Evolutionary conservation across 2,113 vertebrate species (phyloP).

Genomic region (Sialia sialis): DNA sequence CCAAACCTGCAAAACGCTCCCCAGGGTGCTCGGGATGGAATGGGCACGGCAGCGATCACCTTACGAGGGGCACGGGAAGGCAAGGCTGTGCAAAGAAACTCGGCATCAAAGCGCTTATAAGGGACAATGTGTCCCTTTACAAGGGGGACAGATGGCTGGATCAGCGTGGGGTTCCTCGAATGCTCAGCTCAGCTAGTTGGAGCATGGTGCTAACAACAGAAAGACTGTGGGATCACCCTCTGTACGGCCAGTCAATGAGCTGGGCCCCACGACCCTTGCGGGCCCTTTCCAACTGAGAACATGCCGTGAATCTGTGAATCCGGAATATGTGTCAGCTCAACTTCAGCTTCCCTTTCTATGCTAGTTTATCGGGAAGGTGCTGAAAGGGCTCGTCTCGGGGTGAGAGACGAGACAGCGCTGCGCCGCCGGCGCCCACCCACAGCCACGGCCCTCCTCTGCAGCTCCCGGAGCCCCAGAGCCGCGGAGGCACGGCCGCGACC

Average conservation of each 20-base stretch:
- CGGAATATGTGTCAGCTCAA: neutral
- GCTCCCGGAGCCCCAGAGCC: neutral
- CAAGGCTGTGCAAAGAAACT: rapidly evolving
- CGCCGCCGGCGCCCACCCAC: neutral
- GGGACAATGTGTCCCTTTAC: neutral
- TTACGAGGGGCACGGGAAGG: rapidly evolving
- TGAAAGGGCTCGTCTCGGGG: neutral
- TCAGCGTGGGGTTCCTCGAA: neutral
- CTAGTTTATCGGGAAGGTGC: rapidly evolving
- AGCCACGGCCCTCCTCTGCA: neutral
- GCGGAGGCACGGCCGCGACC: too few species aligned
- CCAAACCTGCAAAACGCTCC: rapidly evolving
- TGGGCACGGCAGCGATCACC: rapidly evolving
- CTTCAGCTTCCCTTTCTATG: neutral
- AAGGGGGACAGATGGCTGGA: too few species aligned
- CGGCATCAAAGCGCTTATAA: rapidly evolving
- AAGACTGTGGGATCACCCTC: too few species aligned
- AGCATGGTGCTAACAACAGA: rapidly evolving
- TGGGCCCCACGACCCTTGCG: neutral
- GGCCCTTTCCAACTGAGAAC: neutral
- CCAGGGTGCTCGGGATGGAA: rapidly evolving
- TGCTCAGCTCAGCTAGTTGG: rapidly evolving
- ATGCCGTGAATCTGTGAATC: neutral
- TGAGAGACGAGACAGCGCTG: neutral
- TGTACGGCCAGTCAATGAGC: rapidly evolving